Base-by-base conservation (phyloP, 1,140 invertebrate species). In the Magallana ariakensis region DNA sequence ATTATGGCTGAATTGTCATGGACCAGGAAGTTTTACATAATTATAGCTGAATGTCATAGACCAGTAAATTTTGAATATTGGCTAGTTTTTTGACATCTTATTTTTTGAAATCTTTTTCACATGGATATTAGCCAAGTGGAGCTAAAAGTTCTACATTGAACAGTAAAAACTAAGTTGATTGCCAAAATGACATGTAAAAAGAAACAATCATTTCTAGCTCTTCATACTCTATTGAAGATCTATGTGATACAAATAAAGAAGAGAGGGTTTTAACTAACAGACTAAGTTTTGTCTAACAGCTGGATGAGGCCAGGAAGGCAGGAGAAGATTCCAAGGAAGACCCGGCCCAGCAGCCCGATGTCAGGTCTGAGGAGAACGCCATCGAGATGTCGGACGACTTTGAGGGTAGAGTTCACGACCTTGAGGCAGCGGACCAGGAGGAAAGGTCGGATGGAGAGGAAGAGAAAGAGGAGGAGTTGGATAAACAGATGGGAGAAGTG, bases 401-500 rank as follows among this genome's bases (percentile, higher is more conserved):
- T 95, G 97, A 98, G 82, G 97, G 97, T 7, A 96, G 97, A 92
- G 94, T 96, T 80, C 97, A 98, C 93, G 97, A 99, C 94, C 94
- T 97, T 22, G 97, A 98, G 57, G 88, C 85, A 60, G 89, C 85
- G 9, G 91, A 91, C 89, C 80, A 88, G 80, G 95, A 96, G 1
- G 95, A 96, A 87, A 96, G 96, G n/a, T 95, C 96, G 84, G 96
- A 97, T 1, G 95, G 96, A 16, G 94, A 95, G 19, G 96, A 97
- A 80, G 97, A 93, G 16, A 89, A 91, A 53, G 93, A 94, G 11
- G 90, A 94, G 46, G 93, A 99, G 89, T 94, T 97, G 0, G 98
- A 99, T 87, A 98, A 99, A 93, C 96, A 99, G 95, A 99, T 99
- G 97, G 98, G 97, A n/a, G 97, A 99, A 87, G 97, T 97, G 8